These are phyloP conservation scores for Drosophila santomea DNA, from an alignment of 1,140 invertebrate species.

Conservation along the genomic window DNA sequence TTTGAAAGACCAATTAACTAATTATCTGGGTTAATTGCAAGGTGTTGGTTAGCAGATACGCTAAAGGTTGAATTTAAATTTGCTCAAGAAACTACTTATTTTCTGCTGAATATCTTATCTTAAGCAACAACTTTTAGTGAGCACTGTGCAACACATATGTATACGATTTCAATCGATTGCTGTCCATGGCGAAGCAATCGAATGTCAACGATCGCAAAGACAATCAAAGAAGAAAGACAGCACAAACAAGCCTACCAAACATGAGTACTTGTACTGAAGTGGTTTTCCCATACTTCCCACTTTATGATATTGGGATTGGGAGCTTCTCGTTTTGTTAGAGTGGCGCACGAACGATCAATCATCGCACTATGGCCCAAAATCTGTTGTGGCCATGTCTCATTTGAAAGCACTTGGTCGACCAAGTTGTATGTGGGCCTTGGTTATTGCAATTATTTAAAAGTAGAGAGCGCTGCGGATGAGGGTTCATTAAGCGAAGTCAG, in stretches of 20 bases:
- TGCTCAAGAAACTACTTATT: not conserved
- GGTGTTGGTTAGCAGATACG: not conserved
- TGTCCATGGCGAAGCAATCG: conserved; percentile 37
- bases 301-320: conserved; percentile 13
- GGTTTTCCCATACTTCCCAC: not conserved
- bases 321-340: conserved; percentile 38
- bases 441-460: conserved; percentile 58
- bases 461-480: conserved; percentile 52
- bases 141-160: conserved; percentile 17
- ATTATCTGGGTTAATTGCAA: conserved; percentile 19
- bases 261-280: conserved; percentile 15
- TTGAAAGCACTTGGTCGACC: conserved; percentile 41
- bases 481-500: conserved; percentile 45
- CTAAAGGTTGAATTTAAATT: conserved; percentile 4
- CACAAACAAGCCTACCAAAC: conserved; percentile 26
- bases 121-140: conserved; percentile 1
- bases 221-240: conserved; percentile 5
- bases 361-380: conserved; percentile 47
- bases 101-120: not conserved
- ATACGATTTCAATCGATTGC: conserved; percentile 29
- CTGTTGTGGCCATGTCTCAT: conserved; percentile 57
- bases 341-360: conserved; percentile 73
- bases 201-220: conserved; percentile 45
- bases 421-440: conserved; percentile 41
- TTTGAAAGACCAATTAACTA: conserved; percentile 11